These are phyloP conservation scores for Drosophila subobscura DNA, from an alignment of 1,140 invertebrate species.

Conservation along the genomic window DNA sequence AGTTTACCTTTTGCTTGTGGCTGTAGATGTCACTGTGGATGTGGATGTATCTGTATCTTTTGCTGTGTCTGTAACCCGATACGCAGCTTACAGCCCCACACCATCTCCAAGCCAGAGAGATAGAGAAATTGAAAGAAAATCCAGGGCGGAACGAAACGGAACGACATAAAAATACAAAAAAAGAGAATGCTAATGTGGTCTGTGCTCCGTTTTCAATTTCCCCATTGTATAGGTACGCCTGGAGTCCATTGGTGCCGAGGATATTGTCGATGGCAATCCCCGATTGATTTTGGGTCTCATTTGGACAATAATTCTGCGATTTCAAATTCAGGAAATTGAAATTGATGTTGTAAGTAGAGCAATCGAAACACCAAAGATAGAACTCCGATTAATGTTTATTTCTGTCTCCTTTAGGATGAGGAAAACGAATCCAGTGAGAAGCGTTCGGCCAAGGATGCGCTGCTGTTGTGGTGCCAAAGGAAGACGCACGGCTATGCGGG, in stretches of 20 bases:
- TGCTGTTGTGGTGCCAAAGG: constrained; percentile 98
- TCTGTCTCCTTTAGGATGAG: constrained; percentile 90
- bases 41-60: constrained; percentile 33
- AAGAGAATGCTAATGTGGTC: constrained; percentile 42
- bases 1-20: constrained; percentile 23
- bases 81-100: constrained; percentile 50
- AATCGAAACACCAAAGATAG: no score
- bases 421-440: constrained; percentile 99
- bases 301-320: constrained; percentile 98
- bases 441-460: constrained; percentile 99
- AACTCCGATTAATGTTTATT: not conserved
- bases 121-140: constrained; percentile 22
- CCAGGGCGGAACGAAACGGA: not conserved
- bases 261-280: constrained; percentile 99
- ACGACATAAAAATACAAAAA: constrained; percentile 2
- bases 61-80: constrained; percentile 56
- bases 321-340: constrained; percentile 99
- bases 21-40: constrained; percentile 42
- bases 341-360: constrained; percentile 93
- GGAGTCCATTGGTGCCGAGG: constrained; percentile 98
- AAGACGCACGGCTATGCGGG: constrained; percentile 97
- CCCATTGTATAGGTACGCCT: constrained; percentile 55
- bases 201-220: constrained; percentile 3
- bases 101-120: not conserved
- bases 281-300: constrained; percentile 98